These are phyloP conservation scores for Laodelphax striatellus DNA, from an alignment of 1,140 invertebrate genomes.

Conservation along the genomic window DNA sequence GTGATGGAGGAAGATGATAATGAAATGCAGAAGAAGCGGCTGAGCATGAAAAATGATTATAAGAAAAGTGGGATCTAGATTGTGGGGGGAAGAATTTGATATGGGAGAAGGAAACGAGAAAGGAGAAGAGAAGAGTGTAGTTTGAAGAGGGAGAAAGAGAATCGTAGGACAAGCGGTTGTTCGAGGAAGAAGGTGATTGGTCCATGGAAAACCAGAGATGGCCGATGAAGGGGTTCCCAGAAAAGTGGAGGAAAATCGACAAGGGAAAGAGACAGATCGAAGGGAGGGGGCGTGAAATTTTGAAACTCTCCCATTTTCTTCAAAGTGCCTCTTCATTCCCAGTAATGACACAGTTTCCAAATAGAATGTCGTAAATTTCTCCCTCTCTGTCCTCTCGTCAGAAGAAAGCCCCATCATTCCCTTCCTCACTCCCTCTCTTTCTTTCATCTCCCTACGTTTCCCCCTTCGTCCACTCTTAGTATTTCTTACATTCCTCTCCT, in stretches of 20 bases:
- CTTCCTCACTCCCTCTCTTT: no score
- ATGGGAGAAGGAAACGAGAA: conserved; percentile 5
- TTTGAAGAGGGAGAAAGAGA: conserved; percentile 4
- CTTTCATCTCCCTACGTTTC: not conserved
- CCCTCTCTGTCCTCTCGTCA: not conserved
- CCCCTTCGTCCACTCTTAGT: no score
- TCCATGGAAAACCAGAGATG: conserved; percentile 3
- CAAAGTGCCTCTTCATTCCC: conserved; percentile 13
- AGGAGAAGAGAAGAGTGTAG: not conserved
- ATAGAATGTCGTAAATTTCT: conserved; percentile 1
- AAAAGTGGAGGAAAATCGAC: conserved; percentile 7
- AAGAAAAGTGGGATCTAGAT: conserved; percentile 1
- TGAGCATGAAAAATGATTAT: not conserved
- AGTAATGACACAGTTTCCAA: conserved; percentile 1
- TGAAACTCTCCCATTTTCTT: conserved; percentile 11
- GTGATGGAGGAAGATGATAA: not conserved
- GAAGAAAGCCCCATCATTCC: no score
- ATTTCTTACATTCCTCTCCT: no score
- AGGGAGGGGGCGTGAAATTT: conserved; percentile 6
- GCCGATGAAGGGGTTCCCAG: not conserved
- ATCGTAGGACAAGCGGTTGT: conserved; percentile 16
- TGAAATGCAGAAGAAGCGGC: not conserved
- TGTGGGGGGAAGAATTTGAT: conserved; percentile 8
- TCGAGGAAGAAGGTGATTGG: conserved; percentile 12
- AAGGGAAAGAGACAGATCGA: conserved; percentile 14